Percentiles rank a stretch among this genome's conserved stretches.
These are phyloP conservation scores for Meiosimyza platycephala DNA, from an alignment of 2,888 invertebrate genomes.

Conservation along the genomic window DNA sequence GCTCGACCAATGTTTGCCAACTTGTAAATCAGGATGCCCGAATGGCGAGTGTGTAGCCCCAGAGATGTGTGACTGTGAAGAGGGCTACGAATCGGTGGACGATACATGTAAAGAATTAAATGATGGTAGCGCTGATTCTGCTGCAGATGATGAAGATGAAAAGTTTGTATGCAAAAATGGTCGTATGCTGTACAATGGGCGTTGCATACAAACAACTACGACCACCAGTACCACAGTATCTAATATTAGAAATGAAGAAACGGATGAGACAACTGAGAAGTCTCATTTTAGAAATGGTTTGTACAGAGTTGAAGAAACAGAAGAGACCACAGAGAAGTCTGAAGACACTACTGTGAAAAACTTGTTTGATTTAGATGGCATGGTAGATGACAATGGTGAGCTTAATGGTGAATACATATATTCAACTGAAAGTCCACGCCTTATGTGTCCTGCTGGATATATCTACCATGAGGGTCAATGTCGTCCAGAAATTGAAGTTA, in stretches of 20 bases:
- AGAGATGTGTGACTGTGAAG: conserved; percentile 56
- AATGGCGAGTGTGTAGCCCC: conserved; percentile 57
- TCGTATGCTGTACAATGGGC: neutral
- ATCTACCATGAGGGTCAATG: neutral
- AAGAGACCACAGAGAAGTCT: too few relatives aligned
- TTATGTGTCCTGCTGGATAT: neutral
- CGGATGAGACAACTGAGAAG: too few relatives aligned
- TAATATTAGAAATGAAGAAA: too few relatives aligned
- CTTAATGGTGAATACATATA: neutral
- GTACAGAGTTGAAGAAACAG: too few relatives aligned
- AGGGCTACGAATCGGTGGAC: conserved; percentile 58
- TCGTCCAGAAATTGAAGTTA: neutral
- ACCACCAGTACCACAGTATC: neutral
- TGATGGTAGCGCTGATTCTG: too few relatives aligned
- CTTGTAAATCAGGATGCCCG: conserved; percentile 52
- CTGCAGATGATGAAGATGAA: too few relatives aligned
- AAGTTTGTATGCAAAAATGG: too few relatives aligned
- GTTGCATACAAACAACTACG: neutral
- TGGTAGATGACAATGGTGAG: too few relatives aligned
- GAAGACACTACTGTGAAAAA: neutral
- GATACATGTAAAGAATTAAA: conserved; percentile 47
- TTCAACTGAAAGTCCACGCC: neutral
- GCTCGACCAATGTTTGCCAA: conserved; percentile 41
- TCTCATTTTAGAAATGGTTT: too few relatives aligned
- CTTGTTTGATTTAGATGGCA: too few relatives aligned